Conservation (phyloP, 1,140 invertebrate species). For the Caenorhabditis remanei region DNA sequence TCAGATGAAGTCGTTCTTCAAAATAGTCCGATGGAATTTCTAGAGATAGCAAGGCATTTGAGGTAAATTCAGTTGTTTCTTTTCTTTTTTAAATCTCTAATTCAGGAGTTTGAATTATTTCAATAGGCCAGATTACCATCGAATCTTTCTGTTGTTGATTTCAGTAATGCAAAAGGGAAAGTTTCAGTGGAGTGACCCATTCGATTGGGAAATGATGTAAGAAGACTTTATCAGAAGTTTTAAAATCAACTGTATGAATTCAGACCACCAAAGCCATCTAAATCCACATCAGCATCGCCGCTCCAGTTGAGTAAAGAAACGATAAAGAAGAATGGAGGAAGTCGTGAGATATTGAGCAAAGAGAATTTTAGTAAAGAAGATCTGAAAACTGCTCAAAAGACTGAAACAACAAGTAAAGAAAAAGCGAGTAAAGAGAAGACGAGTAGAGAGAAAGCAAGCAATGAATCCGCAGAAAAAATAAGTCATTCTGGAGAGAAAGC, state of each 20-base stretch:
- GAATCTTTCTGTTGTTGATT: conserved; percentile 11
- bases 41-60: conserved; percentile 36
- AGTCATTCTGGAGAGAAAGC: conserved; percentile 6
- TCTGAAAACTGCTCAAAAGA: not conserved
- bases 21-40: conserved; percentile 29
- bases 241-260: not conserved
- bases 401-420: conserved; percentile 13
- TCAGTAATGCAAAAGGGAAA: conserved; percentile 25
- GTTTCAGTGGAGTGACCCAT: conserved; percentile 26
- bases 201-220: conserved; percentile 21
- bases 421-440: not conserved
- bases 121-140: not conserved
- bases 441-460: conserved; percentile 16
- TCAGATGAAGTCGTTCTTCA: conserved; percentile 27
- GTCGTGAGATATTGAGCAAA: conserved; percentile 3
- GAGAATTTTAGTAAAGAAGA: conserved; percentile 38
- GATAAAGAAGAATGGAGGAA: not conserved
- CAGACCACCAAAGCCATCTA: not conserved
- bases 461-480: conserved; percentile 8
- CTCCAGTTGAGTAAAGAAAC: not conserved
- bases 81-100: not conserved
- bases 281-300: not conserved
- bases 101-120: conserved; percentile 25
- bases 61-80: not conserved
- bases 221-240: not conserved